Evolutionary conservation across 1,140 invertebrate genomes (phyloP).

Genomic region (Drosophila bipectinata): DNA sequence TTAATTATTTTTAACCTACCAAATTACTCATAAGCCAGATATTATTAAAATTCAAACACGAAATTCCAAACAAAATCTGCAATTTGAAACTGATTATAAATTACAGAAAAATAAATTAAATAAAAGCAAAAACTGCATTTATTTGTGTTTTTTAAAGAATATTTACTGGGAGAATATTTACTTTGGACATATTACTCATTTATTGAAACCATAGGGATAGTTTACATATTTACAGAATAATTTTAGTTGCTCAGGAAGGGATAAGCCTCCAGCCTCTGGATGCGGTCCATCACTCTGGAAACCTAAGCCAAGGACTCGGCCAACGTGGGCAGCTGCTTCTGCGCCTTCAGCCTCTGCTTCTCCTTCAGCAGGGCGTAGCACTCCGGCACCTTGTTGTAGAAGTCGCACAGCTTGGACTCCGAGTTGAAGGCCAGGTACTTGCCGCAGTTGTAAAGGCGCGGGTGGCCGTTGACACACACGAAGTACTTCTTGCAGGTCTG

Average conservation of each 20-base stretch:
- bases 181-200: slow-evolving; percentile 18
- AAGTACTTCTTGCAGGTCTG: slow-evolving; percentile 92
- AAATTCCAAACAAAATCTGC: slow-evolving; percentile 38
- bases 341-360: slow-evolving; percentile 64
- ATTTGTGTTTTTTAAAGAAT: background rate
- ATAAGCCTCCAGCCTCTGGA: slow-evolving; percentile 34
- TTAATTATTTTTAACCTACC: slow-evolving; percentile 72
- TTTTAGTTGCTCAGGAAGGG: slow-evolving; percentile 35
- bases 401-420: slow-evolving; percentile 75
- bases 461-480: slow-evolving; percentile 90
- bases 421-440: slow-evolving; percentile 79
- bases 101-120: slow-evolving; percentile 49
- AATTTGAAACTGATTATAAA: slow-evolving; percentile 57
- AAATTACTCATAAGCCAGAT: slow-evolving; percentile 63
- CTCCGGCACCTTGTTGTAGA: slow-evolving; percentile 80
- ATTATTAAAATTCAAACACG: slow-evolving; percentile 54
- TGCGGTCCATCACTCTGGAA: background rate
- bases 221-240: slow-evolving; percentile 42
- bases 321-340: slow-evolving; percentile 37
- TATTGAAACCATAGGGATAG: slow-evolving; percentile 31
- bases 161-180: too few relatives aligned
- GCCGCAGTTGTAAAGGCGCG: slow-evolving; percentile 84
- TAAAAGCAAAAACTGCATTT: background rate
- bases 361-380: slow-evolving; percentile 79
- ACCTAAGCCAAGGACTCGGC: slow-evolving; percentile 31